Base-by-base conservation (phyloP, 1,140 invertebrate species). In the Temnothorax curvispinosus region DNA sequence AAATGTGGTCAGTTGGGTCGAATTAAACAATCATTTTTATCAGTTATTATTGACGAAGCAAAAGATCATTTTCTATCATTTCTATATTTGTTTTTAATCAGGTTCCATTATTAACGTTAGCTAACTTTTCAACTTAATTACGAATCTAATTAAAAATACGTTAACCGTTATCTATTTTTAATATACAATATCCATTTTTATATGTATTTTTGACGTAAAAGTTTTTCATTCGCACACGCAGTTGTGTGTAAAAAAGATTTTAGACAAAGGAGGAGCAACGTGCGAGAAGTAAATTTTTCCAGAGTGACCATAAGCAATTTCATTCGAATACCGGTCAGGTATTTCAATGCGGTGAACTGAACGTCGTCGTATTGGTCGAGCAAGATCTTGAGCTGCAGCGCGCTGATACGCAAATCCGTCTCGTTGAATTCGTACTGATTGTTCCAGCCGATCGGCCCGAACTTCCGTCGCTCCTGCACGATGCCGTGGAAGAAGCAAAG, bases 341-440 rank as follows among this genome's bases (percentile, higher is more conserved):
- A 99, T 38, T 97, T 96, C 18, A 99, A 94, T 0, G 99, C 99
- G 77, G 98, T 97, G 93, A 97, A 99, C 92, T 99, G 98, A 2
- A 99, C 97, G 67, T 98, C 97, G 95, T 97, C 96, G 93, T 98
- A 98, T 91, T 99, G 98, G 93, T 99, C 98, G 64, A 99, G 96
- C 94, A 99, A 99, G 95, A 99, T 98, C 89, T 97, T 97, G 9
- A 99, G 95, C 94, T 99, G 98, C 77, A 98, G 96, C 58, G 98
- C 97, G 92, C 97, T 97, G 88, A 99, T 99, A 88, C 97, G 96
- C 13, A 99, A 95, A 96, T 99, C 99, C 0, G 98, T 99, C 94
- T 99, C 98, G 93, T 99, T 99, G 95, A 99, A 99, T 94, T 99
- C 98, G 93, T 99, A 99, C 0, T 97, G 97, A 91, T 98, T 99